Evolutionary conservation across 2,888 invertebrate genomes (phyloP).

Genomic region (Bursaphelenchus okinawaensis): DNA sequence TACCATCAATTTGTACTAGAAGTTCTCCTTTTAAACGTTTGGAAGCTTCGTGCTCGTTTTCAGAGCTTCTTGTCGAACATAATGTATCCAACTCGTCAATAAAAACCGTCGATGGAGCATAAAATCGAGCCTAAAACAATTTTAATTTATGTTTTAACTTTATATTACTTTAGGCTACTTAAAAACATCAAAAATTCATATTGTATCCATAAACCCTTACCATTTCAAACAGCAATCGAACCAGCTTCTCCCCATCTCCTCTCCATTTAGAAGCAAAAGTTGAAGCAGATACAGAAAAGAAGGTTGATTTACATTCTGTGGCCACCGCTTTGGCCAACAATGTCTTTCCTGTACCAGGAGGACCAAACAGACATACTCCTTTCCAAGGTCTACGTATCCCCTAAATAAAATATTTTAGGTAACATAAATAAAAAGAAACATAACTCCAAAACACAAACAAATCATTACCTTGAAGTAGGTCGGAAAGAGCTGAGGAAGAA

Average conservation of each 20-base stretch:
- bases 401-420: slow-evolving; percentile 57
- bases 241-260: slow-evolving; percentile 98
- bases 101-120: slow-evolving; percentile 96
- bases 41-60: slow-evolving; percentile 94
- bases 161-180: slow-evolving; percentile 8
- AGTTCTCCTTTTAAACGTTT: slow-evolving; percentile 91
- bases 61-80: slow-evolving; percentile 81
- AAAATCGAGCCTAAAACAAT: slow-evolving; percentile 77
- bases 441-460: no score
- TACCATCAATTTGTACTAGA: slow-evolving; percentile 95
- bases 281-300: slow-evolving; percentile 80
- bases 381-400: slow-evolving; percentile 73
- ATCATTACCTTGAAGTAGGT: slow-evolving; percentile 78
- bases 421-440: no score
- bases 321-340: slow-evolving; percentile 63
- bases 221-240: slow-evolving; percentile 93
- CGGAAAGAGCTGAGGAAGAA: slow-evolving; percentile 93
- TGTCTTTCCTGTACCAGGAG: slow-evolving; percentile 65
- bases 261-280: slow-evolving; percentile 95
- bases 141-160: neutral
- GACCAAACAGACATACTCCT: slow-evolving; percentile 71
- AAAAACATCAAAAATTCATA: neutral
- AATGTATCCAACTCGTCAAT: slow-evolving; percentile 91
- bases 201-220: slow-evolving; percentile 62
- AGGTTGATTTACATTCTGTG: slow-evolving; percentile 63